Evolutionary conservation across 1,140 invertebrate genomes (phyloP), one percentile per base, ranked within the genome.

Genomic region (Papilio polytes): DNA sequence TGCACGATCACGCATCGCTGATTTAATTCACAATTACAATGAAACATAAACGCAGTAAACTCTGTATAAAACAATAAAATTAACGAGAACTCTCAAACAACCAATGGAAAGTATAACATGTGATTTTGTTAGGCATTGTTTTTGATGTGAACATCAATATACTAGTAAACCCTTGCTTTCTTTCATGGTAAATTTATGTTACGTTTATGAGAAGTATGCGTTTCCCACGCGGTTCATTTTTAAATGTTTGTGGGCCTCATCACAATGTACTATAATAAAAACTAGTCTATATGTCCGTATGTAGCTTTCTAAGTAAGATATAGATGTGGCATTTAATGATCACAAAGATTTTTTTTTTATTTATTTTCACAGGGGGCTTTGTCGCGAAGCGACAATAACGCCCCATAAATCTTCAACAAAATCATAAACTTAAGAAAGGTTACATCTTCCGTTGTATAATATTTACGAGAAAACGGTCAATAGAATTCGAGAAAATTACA

Each of bases 31-130:
- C 36, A 36, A 36, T 36, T 63, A 63, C 56, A 63, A 26, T 76
- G n/a, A n/a, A 36, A 41, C 36, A 22, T 51, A 26, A 20, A 76
- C 10, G 74, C 6, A 36, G 22, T 36, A 59, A 59, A 31, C 46
- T 36, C 36, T 10, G 15, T 31, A 59, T 59, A 78, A 78, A 63
- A 78, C 56, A 78, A 78, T 78, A 78, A 78, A 78, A 78, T 78
- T 59, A 63, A 78, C 44, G 76, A 78, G 76, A 78, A 78, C 0
- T 78, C 31, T 18, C 15, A n/a, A 31, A 56, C 46, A 56, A 53
- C 76, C 36, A 53, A 81, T 74, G 80, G 80, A 81, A 81, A 81
- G 80, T 81, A 46, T 70, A 36, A 51, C 70, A 70, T 70, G 76
- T 74, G 74, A 77, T 77, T 78, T 59, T n/a, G 10, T 15, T 63